Base-by-base conservation (phyloP, 2,797 vertebrate genomes). In the Zenarchopterus dispar region DNA sequence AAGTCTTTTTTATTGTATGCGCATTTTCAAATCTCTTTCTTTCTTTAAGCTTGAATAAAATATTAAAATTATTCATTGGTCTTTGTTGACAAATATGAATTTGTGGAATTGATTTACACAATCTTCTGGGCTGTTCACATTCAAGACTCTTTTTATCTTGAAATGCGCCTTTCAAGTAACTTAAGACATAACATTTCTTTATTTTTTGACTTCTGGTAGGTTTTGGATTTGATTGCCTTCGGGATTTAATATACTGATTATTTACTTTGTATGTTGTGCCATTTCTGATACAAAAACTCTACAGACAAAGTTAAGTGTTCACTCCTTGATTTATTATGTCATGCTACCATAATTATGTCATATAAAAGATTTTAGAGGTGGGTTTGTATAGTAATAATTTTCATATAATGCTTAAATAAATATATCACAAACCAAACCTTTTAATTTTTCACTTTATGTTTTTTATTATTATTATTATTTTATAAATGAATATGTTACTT, bases 21-120 rank as follows among this genome's bases (percentile, higher is more conserved):
- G 50, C 26, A 62, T 67, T 56, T 45, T 70, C 33, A 42, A 6
- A 42, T 23, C 22, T 52, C 15, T 70, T 50, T 59, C 9, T n/a
- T n/a, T n/a, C 5, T 8, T 11, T 70, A 15, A 47, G 58, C 4
- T 19, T 56, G 0, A 60, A 45, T 13, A 33, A 51, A 59, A 26
- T 26, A n/a, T 42, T 63, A 6, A 52, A 52, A 41, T 60, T 6
- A 10, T 24, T 53, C 43, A 22, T 52, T 50, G 13, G 1, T 63
- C 8, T n/a, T 50, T 4, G 19, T 31, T 60, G 21, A 53, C 46
- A 19, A 31, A 8, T 67, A 26, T 22, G 16, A 48, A 28, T 53
- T 8, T 24, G 8, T 21, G 4, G 2, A 36, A 36, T 13, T 11
- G 2, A 2, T 36, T 36, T 36, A 2, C 2, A 1, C 11, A 36